Evolutionary conservation across 2,797 vertebrate species (phyloP), one percentile per base, ranked within the genome.

Genomic region (Moxostoma hubbsi): DNA sequence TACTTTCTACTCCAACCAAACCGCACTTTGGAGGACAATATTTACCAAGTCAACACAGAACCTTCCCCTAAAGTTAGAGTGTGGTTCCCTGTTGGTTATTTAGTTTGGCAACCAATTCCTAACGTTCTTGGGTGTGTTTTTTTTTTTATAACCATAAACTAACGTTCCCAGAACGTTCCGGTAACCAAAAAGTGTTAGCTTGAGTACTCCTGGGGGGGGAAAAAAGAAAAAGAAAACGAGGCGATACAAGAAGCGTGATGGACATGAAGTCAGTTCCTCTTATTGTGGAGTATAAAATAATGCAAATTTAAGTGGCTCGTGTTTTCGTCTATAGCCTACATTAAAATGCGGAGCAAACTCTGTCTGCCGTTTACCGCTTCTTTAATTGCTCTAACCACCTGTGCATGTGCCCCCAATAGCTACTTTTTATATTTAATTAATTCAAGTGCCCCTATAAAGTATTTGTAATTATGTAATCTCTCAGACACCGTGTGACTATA

Each of bases 341-440:
- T n/a, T 66, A 12, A 75, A 62, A 75, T 57, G 68, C 36, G 4
- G 4, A 36, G 24, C 24, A 24, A 24, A 84, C 77, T 90, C 87
- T 88, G 88, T 88, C 24, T 84, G 88, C 88, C 86, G 50, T 76
- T 76, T 73, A 82, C 79, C 78, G 83, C 78, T 36, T 36, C 36
- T 5, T 36, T 36, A 36, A 83, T 79, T 65, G 36, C 67, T 69
- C 36, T 65, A 59, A 15, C 67, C 58, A 72, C 65, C 75, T 59
- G 69, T 45, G 71, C 16, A 79, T 81, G 11, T 51, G 46, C 88
- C 89, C 86, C 87, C 47, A 73, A 87, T 86, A 90, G 89, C 85
- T 84, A 82, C 70, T 84, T 84, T 81, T 84, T 81, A 81, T 82
- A 80, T 87, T 89, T 82, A 87, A 90, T 93, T 91, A 86, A 90